Percentiles rank a stretch among this genome's conserved stretches.
Evolutionary conservation across 2,888 invertebrate genomes (phyloP).

Genomic region (Xanthia icteritia): DNA sequence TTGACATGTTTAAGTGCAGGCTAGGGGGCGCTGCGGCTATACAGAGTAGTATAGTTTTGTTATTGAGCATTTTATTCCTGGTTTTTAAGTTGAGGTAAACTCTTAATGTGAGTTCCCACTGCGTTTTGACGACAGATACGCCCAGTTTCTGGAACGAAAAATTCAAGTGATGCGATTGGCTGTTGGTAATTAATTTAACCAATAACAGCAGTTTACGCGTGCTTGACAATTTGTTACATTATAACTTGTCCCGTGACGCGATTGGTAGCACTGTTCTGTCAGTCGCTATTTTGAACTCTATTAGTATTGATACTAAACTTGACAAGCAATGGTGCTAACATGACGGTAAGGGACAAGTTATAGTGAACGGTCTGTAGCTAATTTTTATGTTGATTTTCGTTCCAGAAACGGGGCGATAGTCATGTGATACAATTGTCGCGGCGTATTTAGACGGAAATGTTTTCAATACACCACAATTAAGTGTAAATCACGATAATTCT

Average conservation of each 20-base stretch:
- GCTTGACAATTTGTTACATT: neutral
- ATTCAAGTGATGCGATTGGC: too few species aligned
- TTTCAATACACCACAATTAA: neutral
- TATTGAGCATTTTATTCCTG: conserved; percentile 74
- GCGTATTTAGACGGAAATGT: neutral
- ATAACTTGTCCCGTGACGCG: too few species aligned
- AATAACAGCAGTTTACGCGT: neutral
- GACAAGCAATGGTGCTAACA: too few species aligned
- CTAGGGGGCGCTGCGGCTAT: conserved; percentile 95
- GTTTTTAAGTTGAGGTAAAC: conserved; percentile 76
- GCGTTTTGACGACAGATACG: neutral
- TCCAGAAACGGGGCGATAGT: neutral
- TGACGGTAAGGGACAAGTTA: too few species aligned
- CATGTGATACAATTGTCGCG: neutral
- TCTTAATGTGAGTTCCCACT: neutral
- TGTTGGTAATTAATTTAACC: neutral
- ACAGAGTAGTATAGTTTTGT: conserved; percentile 88
- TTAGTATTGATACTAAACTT: too few species aligned
- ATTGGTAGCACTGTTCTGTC: too few species aligned
- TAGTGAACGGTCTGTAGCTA: neutral
- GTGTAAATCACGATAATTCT: neutral
- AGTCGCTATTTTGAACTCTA: too few species aligned
- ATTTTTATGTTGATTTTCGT: neutral
- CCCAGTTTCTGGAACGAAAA: neutral
- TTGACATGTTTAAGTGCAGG: conserved; percentile 97